Conservation (phyloP, 2,113 vertebrate species). For the Tauraco erythrolophus region DNA sequence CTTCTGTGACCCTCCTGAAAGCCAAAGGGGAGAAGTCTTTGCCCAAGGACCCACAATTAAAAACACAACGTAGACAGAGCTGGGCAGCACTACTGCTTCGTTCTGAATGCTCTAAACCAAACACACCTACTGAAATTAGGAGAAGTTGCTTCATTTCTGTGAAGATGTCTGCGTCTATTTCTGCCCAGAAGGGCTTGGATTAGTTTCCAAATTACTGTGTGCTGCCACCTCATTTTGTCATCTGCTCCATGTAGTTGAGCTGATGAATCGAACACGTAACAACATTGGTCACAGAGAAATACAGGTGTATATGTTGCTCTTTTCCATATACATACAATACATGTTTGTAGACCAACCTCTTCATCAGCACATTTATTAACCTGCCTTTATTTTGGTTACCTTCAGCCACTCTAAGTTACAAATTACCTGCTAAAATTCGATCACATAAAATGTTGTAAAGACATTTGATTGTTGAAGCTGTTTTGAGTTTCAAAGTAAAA, state of each 20-base stretch:
- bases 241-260: neutral
- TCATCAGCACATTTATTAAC: neutral
- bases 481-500: neutral
- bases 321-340: rapidly evolving
- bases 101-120: neutral
- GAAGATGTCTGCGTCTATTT: neutral
- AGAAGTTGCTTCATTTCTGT: neutral
- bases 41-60: neutral
- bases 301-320: rapidly evolving
- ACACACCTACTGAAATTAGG: rapidly evolving
- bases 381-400: neutral
- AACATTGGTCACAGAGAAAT: neutral
- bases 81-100: neutral
- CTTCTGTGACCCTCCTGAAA: neutral
- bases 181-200: neutral
- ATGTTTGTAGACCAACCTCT: neutral
- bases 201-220: neutral
- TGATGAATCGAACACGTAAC: rapidly evolving
- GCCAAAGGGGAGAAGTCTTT: neutral
- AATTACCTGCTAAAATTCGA: neutral
- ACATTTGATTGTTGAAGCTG: neutral
- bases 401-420: neutral
- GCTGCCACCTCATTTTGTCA: neutral
- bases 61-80: neutral
- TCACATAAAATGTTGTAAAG: neutral